Conservation (phyloP, 2,113 vertebrate genomes). For the Panurus biarmicus region DNA sequence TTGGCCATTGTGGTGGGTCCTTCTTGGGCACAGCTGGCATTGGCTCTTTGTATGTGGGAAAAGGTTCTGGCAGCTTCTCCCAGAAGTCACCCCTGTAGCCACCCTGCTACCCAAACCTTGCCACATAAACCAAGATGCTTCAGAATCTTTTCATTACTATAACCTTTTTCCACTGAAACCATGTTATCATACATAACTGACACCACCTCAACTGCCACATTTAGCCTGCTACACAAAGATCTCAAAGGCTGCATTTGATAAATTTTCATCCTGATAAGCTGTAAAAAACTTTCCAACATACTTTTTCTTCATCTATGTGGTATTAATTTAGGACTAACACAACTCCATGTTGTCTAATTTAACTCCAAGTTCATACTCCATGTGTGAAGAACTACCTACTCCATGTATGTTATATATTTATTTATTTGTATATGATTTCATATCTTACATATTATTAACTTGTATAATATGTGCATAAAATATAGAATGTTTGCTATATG, state of each 20-base stretch:
- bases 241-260: background rate
- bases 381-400: background rate
- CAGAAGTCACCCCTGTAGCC: background rate
- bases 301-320: background rate
- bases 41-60: accelerated
- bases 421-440: background rate
- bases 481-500: background rate
- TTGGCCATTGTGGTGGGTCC: accelerated
- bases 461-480: background rate
- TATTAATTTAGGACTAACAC: background rate
- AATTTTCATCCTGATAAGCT: background rate
- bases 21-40: accelerated
- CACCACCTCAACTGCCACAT: background rate
- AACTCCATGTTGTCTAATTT: background rate
- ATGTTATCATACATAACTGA: no score
- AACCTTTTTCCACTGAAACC: background rate
- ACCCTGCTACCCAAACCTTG: background rate
- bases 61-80: background rate
- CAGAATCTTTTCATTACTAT: background rate
- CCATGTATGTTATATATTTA: background rate
- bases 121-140: background rate
- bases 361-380: background rate
- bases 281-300: background rate
- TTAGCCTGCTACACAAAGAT: background rate
- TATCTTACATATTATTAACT: background rate